Base-by-base conservation (phyloP, 2,113 vertebrate genomes). In the Nansenia antarctica region DNA sequence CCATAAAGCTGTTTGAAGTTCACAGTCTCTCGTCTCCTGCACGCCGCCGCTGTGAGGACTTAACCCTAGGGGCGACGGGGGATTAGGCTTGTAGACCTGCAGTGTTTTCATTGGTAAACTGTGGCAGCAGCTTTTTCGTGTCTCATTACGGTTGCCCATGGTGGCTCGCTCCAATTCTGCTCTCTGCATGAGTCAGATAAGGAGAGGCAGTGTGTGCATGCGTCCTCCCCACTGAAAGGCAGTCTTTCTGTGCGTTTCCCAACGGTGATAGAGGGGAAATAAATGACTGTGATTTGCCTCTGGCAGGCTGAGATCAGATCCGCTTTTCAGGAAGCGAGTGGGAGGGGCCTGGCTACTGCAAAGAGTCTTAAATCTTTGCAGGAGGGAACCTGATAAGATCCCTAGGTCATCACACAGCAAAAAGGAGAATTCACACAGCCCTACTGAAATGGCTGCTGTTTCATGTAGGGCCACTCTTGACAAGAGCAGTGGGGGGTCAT, bases 131-230 rank as follows among this genome's bases (percentile, higher is more conserved):
- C 66, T 70, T 83, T 88, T 85, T 73, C 74, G 81, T 78, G 74
- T 83, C 65, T 81, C 82, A 84, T 83, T 70, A 75, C 53, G 55
- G 62, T 83, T 80, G 80, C 84, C 82, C 53, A 26, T 85, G 82
- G 85, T 85, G 82, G 85, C 82, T 82, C 49, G 66, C 78, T 86
- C 73, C 78, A 86, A 58, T 74, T 74, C 65, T 55, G 74, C 78
- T 78, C 77, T 82, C 90, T 91, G 89, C 88, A 79, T 82, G 77
- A 68, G 71, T 68, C 55, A 88, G 91, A 93, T 92, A 90, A 93
- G 86, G 80, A n/a, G 74, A 42, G 37, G 47, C 64, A 73, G 71
- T 70, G 76, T 82, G 81, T 77, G 68, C 70, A 67, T 86, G 76
- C 2, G 14, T 73, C 71, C 45, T 24, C 63, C 49, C 67, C 18